Base-by-base conservation (phyloP, 2,888 invertebrate genomes). In the Campoplex nolae region DNA sequence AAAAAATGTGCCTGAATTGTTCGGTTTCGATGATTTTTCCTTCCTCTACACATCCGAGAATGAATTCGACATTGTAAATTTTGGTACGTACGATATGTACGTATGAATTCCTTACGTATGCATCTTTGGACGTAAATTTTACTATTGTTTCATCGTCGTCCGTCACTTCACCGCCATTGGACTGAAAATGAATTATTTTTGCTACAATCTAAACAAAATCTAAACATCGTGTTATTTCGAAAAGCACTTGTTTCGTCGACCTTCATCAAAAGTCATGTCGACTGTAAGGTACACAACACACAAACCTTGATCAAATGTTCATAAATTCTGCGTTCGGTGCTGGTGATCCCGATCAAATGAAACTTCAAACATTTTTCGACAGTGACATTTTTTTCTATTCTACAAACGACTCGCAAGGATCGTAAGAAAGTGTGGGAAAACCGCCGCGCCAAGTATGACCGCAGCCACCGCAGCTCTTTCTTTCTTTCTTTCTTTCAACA, bases 81-180 rank as follows among this genome's bases (percentile, higher is more conserved):
- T 58, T 58, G 0, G 75, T 32, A 16, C 75, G 62, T 32, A 35
- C 23, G 28, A 23, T 23, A 23, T 23, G 23, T 23, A 23, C 23
- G 23, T 38, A 58, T 16, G 11, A 1, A 0, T 23, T 32, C 8
- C 28, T 42, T 2, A 8, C 28, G 48, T 8, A 75, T 0, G 58
- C 48, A 0, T 67, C 35, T 77, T 28, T 16, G 7, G 67, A 65
- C 9, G 77, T 67, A n/a, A 77, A 77, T 51, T 67, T 77, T 1
- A 77, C 16, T 1, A 38, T n/a, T 4, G 48, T 9, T 3, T 67
- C 65, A 16, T 77, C 77, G n/a, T 67, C 77, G 1, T 67, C 51
- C 0, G 51, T 77, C 0, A 67, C 11, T 8, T 51, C 13, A 11
- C 67, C 77, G 7, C 77, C 77, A 0, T n/a, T 1, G 1, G 3